Evolutionary conservation across 2,113 vertebrate species (phyloP).

Genomic region (Buteo buteo): DNA sequence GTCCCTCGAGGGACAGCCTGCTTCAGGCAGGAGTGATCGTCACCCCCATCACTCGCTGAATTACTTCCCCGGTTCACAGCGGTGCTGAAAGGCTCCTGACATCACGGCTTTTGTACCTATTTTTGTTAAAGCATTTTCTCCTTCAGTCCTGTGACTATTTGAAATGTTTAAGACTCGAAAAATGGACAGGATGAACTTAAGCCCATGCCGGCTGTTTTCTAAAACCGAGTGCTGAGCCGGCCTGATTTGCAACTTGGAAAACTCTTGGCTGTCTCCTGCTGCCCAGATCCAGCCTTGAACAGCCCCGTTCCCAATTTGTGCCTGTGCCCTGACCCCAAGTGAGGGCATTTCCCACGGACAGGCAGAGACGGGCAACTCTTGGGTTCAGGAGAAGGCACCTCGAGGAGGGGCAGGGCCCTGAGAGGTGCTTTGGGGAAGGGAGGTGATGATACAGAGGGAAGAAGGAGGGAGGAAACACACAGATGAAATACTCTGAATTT

Average conservation of each 20-base stretch:
- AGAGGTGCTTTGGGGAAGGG: neutral
- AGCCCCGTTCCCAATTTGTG: accelerated
- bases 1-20: neutral
- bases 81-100: neutral
- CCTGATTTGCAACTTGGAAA: neutral
- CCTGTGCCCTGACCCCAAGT: accelerated
- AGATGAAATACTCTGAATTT: neutral
- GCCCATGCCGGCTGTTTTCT: neutral
- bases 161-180: neutral
- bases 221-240: neutral
- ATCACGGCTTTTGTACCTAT: neutral
- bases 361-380: neutral
- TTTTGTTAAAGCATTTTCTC: neutral
- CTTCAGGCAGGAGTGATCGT: neutral
- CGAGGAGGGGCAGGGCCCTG: accelerated
- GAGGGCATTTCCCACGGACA: accelerated
- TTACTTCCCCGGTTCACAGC: neutral
- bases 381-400: neutral
- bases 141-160: neutral
- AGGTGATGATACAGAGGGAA: accelerated
- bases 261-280: neutral
- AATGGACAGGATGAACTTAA: neutral
- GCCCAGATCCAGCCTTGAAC: neutral
- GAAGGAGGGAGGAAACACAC: neutral
- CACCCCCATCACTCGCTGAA: neutral